Conservation (phyloP, 2,888 invertebrate genomes). For the Cataglyphis albicans region DNA sequence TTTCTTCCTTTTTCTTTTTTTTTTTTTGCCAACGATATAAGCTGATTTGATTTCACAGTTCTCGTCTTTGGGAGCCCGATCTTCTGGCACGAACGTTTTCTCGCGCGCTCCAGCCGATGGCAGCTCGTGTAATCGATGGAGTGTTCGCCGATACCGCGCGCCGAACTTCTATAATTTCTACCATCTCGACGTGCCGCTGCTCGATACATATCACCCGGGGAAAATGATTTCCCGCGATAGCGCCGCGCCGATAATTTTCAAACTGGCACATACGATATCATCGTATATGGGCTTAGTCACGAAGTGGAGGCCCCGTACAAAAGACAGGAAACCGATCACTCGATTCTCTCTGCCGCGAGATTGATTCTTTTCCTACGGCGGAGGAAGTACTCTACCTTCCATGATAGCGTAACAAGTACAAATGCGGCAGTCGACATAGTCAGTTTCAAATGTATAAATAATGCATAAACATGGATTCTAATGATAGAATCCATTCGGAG, state of each 20-base stretch:
- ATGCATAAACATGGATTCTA: conserved; percentile 13
- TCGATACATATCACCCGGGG: conserved; percentile 73
- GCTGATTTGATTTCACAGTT: conserved; percentile 19
- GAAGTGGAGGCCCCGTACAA: conserved; percentile 64
- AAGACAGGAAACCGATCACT: conserved; percentile 77
- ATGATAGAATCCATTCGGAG: not conserved
- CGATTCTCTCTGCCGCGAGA: conserved; percentile 63
- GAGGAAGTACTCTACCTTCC: conserved; percentile 67
- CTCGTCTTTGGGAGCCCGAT: conserved; percentile 14
- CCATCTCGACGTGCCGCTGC: conserved; percentile 51
- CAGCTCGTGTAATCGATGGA: conserved; percentile 38
- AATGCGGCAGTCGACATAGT: not conserved
- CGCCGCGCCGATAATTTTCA: conserved; percentile 77
- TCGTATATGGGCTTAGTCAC: conserved; percentile 75
- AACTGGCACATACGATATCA: conserved; percentile 77
- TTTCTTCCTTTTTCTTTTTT: not conserved
- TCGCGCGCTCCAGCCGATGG: conserved; percentile 16
- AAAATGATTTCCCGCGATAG: conserved; percentile 78
- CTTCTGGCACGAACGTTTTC: conserved; percentile 42
- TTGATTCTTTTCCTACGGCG: conserved; percentile 60
- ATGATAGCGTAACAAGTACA: conserved; percentile 7
- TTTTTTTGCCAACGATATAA: not conserved
- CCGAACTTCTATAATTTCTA: conserved; percentile 66
- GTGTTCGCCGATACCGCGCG: conserved; percentile 19
- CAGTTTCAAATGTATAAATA: not conserved